These are phyloP conservation scores for Harpagoxenus sublaevis DNA, from an alignment of 2,888 invertebrate genomes.

Conservation along the genomic window DNA sequence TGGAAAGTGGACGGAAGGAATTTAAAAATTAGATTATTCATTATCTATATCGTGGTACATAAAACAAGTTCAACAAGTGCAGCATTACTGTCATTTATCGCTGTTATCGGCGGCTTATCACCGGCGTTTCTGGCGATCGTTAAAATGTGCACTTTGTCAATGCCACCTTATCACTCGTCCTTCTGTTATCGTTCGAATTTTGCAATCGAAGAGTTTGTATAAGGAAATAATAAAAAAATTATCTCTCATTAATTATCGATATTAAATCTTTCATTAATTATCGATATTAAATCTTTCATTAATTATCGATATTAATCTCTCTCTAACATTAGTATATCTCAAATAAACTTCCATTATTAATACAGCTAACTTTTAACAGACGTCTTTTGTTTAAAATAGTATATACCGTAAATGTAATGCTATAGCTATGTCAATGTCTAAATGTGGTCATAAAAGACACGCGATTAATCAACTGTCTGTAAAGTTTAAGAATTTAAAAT, in stretches of 20 bases:
- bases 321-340: neutral
- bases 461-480: neutral
- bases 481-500: neutral
- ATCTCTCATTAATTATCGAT: neutral
- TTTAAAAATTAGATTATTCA: neutral
- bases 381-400: neutral
- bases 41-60: neutral
- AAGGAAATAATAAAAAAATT: neutral
- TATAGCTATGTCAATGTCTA: neutral
- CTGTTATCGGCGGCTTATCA: neutral
- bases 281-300: neutral
- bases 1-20: neutral
- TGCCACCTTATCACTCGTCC: neutral
- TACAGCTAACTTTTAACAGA: neutral
- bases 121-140: neutral
- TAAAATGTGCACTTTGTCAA: neutral
- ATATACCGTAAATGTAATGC: neutral
- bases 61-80: conserved; percentile 7
- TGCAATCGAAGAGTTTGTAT: neutral
- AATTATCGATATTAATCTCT: neutral
- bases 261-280: neutral
- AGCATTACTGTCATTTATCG: neutral
- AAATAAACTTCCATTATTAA: neutral
- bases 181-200: neutral
- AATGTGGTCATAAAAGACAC: neutral